Evolutionary conservation across 2,797 vertebrate species (phyloP), one percentile per base, ranked within the genome.

Genomic region (Microctenopoma lineatum): DNA sequence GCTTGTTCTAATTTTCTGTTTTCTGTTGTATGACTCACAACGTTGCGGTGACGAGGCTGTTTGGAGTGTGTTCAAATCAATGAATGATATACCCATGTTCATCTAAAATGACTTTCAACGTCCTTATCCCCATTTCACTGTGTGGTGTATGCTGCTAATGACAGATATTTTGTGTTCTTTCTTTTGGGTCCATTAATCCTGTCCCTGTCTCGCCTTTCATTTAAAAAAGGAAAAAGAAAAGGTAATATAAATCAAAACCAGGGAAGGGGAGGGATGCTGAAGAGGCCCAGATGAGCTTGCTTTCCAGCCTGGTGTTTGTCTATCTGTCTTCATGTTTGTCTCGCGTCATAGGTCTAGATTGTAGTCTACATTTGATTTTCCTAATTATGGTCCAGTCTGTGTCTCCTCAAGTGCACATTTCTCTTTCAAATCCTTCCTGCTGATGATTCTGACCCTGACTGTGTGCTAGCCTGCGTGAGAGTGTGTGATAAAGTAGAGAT

Each of bases 201-300:
- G 56, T 89, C 79, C 90, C 72, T 87, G 84, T 90, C 85, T 87
- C 90, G 90, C 84, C 86, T 89, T 92, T 90, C 77, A 89, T 92
- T 89, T 87, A 87, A 90, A 92, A 87, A 91, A 92, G 93, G 91
- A 91, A 94, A 91, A 86, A 85, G 84, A 90, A 93, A 91, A 91
- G 93, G 92, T 94, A 93, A 93, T 92, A 78, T 59, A 68, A 77
- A 80, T 85, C 65, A 21, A 78, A 72, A 71, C 70, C n/a, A 65
- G 84, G 87, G 80, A 80, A 70, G 73, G 84, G 89, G 70, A 85
- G 87, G 88, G 87, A 83, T 71, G 81, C 73, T 48, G 72, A 74
- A 75, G 61, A 80, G 50, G 61, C 54, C 76, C 67, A 52, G 58
- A 77, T 82, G 69, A 70, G 84, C 90, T 90, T 91, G 84, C 88